Base-by-base conservation (phyloP, 1,140 invertebrate genomes). In the Oncopodura yosiiana region DNA sequence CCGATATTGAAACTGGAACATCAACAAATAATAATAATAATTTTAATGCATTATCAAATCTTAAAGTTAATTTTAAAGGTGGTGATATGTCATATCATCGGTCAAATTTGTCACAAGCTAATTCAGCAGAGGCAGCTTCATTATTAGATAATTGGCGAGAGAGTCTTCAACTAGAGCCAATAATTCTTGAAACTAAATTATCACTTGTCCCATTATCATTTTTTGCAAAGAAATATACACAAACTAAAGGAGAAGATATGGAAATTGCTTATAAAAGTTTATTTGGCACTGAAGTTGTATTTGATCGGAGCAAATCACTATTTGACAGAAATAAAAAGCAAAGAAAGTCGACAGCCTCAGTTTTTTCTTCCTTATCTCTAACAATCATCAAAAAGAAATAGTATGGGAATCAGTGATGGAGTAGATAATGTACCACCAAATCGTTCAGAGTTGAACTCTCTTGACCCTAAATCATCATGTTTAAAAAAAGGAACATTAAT, bases 391-490 rank as follows among this genome's bases (percentile, higher is more conserved):
- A n/a, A n/a, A n/a, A n/a, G n/a, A n/a, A n/a, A n/a, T n/a, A n/a
- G n/a, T n/a, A n/a, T n/a, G n/a, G n/a, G n/a, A n/a, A n/a, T n/a
- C n/a, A n/a, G n/a, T n/a, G n/a, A n/a, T n/a, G n/a, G n/a, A n/a
- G n/a, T n/a, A n/a, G n/a, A n/a, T n/a, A n/a, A n/a, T n/a, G n/a
- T n/a, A n/a, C n/a, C n/a, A 18, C 6, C 6, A 9, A 21, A 8
- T 18, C n/a, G 6, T 8, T 16, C 14, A 21, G 6, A 5, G 6
- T 21, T 41, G 19, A 41, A 16, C 8, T 8, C 6, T 41, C 19
- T 41, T n/a, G 38, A 41, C 18, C 38, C n/a, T n/a, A n/a, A 16
- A 8, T 41, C 49, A 12, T 51, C 49, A 8, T 51, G 49, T 14
- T 21, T 51, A 8, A 51, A 32, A 21, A 24, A 21, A 12, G 49